Base-by-base conservation (phyloP, 2,113 vertebrate genomes). In the Sorex fumeus region DNA sequence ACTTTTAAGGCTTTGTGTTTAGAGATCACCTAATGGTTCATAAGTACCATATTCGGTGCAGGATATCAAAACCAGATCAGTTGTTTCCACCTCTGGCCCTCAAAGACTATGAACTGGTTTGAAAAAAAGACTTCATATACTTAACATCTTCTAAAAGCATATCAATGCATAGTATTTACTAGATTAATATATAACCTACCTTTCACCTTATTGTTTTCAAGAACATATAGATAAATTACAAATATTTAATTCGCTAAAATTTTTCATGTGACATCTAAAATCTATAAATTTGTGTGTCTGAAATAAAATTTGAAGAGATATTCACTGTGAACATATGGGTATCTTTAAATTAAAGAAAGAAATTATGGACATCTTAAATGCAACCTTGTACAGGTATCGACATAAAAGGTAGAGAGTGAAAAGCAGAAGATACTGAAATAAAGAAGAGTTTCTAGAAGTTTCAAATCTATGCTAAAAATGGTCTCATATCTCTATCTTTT, bases 151-250 rank as follows among this genome's bases (percentile, higher is more conserved):
- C 21, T 60, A 21, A 60, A 60, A 1, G 11, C 40, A 60, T 18
- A 57, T 64, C 4, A 87, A 77, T 70, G 27, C 15, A 40, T 71
- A 78, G 19, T 40, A 50, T 70, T 90, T 53, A 43, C 23, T 74
- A 4, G 36, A 9, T 77, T 72, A 70, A 81, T 92, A 2, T 19
- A 21, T 60, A 19, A 30, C 9, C 19, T 8, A 4, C 8, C 45
- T 53, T 92, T 60, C 25, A 32, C 47, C 53, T 11, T 34, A 32
- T 77, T 86, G 53, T 74, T 87, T 69, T 88, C 8, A 87, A 87
- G n/a, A 30, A 6, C 3, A 36, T 60, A 3, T 84, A 79, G 45
- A 28, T 4, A 40, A 8, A 78, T 50, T 78, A 32, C 30, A 86
- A 19, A 90, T 72, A 81, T 30, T 75, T 34, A 83, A 0, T 0